A percentile compares a stretch with the other conserved stretches of the same genome.
These are phyloP conservation scores for Neodontobutis hainanensis DNA, from an alignment of 2,113 vertebrate species.

Conservation along the genomic window DNA sequence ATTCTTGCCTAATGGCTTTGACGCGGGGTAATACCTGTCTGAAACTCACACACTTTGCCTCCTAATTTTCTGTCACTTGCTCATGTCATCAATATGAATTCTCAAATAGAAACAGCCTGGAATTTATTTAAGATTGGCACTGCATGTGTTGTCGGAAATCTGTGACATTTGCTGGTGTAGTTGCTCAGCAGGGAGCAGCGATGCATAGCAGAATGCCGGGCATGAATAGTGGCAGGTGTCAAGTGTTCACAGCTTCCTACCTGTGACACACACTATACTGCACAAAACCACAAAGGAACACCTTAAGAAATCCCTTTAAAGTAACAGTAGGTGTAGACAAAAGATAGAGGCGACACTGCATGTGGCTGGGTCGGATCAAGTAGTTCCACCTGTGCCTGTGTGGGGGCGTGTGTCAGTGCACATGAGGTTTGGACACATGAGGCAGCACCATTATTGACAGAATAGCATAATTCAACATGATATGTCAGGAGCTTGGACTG, in stretches of 20 bases:
- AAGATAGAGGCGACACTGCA: conserved; percentile 45
- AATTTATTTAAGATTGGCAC: conserved; percentile 9
- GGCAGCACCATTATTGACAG: conserved; percentile 21
- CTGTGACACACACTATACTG: conserved; percentile 1
- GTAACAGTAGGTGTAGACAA: conserved; percentile 31
- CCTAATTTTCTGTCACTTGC: conserved; percentile 1
- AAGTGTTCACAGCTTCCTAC: not conserved
- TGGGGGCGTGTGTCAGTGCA: not conserved
- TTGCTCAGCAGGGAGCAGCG: conserved; percentile 16
- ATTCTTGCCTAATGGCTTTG: conserved; percentile 38
- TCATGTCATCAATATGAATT: not conserved
- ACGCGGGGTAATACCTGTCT: conserved; percentile 33
- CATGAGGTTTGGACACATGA: conserved; percentile 1
- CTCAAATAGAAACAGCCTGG: not conserved
- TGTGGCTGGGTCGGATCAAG: conserved; percentile 43
- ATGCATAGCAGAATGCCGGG: conserved; percentile 4
- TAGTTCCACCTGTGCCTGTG: conserved; percentile 12
- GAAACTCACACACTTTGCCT: conserved; percentile 15
- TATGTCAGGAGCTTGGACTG: not conserved
- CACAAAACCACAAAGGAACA: conserved; percentile 29
- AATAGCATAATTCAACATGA: conserved; percentile 33
- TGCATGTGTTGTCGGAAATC: conserved; percentile 3
- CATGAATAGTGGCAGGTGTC: conserved; percentile 43
- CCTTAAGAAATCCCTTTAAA: conserved; percentile 47
- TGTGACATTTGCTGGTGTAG: conserved; percentile 43